Base-by-base conservation (phyloP, 2,888 invertebrate species). In the Coecobrya sp. region DNA sequence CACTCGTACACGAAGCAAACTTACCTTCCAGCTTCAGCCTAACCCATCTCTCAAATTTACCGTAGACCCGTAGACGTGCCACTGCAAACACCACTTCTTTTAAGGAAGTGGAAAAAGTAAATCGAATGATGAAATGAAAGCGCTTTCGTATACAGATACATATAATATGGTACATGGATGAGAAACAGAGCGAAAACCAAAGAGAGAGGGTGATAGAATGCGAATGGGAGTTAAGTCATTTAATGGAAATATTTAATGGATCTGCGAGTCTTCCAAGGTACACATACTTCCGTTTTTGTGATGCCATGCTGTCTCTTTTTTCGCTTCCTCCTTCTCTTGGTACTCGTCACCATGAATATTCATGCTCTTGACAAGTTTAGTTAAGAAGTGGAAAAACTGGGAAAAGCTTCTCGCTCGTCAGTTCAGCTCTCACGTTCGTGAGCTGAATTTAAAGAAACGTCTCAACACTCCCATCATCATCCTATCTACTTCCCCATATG, bases 211-310 rank as follows among this genome's bases (percentile, higher is more conserved):
- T 85, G 89, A 76, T 76, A 62, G 91, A 92, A 87, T 92, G 87
- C 81, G 86, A 92, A 92, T 87, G 82, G 84, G 91, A 92, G 87
- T 92, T 92, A 92, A 92, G 91, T 92, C 91, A 92, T 92, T 92
- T 92, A 92, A 91, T 91, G 91, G 91, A 91, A 91, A 91, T 91
- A 91, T 91, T 91, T 91, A 91, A 92, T 92, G 91, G 91, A 91
- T 91, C 82, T 82, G 30, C 86, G 81, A 81, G 79, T 85, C 79
- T 86, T 79, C 81, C 76, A 82, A 73, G 82, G 91, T 86, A 86
- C 62, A 70, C 87, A 70, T 68, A 86, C 86, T 86, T 91, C 86
- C 91, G 91, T 76, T 65, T 45, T 86, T 42, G 68, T 65, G 65
- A 68, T 86, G 27, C 62, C 68, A 62, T 70, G 49, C 85, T 68